phyloP scores from a whole-genome alignment of 1,140 invertebrate species.

The Uloborus diversus region DNA sequence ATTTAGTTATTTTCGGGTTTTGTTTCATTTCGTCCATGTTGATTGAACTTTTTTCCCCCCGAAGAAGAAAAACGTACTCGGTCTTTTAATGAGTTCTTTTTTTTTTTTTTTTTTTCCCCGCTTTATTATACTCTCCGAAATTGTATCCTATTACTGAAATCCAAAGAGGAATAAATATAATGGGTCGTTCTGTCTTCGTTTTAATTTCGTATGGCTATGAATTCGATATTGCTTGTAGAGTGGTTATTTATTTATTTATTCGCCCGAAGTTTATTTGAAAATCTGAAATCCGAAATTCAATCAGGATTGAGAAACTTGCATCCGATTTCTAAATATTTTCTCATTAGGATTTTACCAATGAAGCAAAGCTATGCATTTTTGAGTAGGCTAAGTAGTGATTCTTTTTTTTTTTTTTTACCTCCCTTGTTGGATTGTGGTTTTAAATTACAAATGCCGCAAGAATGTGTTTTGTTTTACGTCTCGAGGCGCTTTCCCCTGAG shows the following conservation, averaged over 20 bases:
- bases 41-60: conserved; percentile 47
- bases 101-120: conserved; percentile 30
- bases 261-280: conserved; percentile 8
- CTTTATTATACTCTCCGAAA: too few relatives aligned
- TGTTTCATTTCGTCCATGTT: neutral
- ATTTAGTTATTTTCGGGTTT: neutral
- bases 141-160: conserved; percentile 36
- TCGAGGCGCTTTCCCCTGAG: too few relatives aligned
- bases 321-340: too few relatives aligned
- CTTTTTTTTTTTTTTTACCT: too few relatives aligned
- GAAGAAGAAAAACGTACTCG: neutral
- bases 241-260: conserved; percentile 40
- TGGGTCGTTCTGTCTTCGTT: neutral
- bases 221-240: conserved; percentile 25
- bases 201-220: conserved; percentile 28
- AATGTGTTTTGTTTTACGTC: too few relatives aligned
- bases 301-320: too few relatives aligned
- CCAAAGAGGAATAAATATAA: neutral
- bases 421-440: too few relatives aligned
- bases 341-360: too few relatives aligned
- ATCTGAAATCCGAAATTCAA: conserved; percentile 44
- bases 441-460: too few relatives aligned
- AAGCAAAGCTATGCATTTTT: too few relatives aligned
- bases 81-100: conserved; percentile 42
- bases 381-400: too few relatives aligned